phyloP scores from a whole-genome alignment of 2,888 invertebrate species.

The Fissipunctia ypsillon region DNA sequence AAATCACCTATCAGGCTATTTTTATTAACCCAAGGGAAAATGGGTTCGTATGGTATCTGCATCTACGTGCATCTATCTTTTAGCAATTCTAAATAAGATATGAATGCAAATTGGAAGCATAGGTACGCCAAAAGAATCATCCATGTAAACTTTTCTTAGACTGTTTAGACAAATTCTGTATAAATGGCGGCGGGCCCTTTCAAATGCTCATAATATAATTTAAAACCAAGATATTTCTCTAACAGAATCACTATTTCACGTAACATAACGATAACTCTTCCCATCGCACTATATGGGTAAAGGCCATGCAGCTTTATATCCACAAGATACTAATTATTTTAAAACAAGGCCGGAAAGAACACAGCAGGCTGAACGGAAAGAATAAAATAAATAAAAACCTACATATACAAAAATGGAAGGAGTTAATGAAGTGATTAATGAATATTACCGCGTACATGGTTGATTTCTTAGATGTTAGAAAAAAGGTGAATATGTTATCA shows the following conservation, averaged over 20 bases:
- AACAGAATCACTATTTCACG: neutral
- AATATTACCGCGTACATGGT: conserved; percentile 40
- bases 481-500: conserved; percentile 1
- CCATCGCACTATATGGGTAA: neutral
- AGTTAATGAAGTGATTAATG: conserved; percentile 66
- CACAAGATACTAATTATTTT: conserved; percentile 39
- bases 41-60: no score
- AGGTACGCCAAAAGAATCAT: neutral
- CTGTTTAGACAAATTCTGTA: neutral
- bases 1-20: neutral
- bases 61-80: no score
- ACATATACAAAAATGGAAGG: conserved; percentile 52
- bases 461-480: conserved; percentile 36
- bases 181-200: neutral
- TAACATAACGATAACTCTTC: conserved; percentile 7
- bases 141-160: neutral
- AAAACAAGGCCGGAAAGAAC: conserved; percentile 38
- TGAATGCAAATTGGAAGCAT: no score
- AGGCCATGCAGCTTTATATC: conserved; percentile 37
- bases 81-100: no score
- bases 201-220: neutral
- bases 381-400: conserved; percentile 33
- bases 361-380: conserved; percentile 17
- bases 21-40: neutral
- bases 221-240: neutral